phyloP scores from a whole-genome alignment of 1,140 invertebrate genomes.

The Aphelenchoides besseyi region DNA sequence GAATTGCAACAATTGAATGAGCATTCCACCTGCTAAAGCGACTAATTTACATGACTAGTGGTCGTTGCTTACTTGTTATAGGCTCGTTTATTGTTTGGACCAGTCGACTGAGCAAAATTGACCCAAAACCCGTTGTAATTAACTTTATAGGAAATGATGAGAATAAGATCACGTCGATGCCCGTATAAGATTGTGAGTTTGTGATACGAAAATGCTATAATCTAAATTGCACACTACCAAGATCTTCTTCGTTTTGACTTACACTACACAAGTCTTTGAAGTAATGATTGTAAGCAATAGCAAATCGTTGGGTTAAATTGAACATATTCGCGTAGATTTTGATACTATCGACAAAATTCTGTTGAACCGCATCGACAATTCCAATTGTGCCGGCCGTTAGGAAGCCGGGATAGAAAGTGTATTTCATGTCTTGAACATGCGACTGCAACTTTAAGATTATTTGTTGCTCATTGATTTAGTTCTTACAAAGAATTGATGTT shows the following conservation, averaged over 20 bases:
- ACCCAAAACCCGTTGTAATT: neutral
- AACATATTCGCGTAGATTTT: conserved; percentile 13
- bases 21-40: neutral
- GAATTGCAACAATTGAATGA: neutral
- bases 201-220: neutral
- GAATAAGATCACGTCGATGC: neutral
- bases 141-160: neutral
- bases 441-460: neutral
- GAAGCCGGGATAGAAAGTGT: neutral
- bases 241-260: no score
- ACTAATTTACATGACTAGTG: neutral
- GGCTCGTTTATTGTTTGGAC: neutral
- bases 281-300: neutral
- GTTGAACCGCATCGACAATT: neutral
- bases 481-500: neutral
- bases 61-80: neutral
- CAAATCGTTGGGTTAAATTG: neutral
- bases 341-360: neutral
- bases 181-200: conserved; percentile 1
- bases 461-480: neutral
- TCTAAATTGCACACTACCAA: no score
- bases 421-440: neutral
- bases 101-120: neutral
- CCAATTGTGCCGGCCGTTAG: neutral
- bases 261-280: no score